Evolutionary conservation across 2,797 vertebrate genomes (phyloP).

Genomic region (Chlorospingus flavigularis): DNA sequence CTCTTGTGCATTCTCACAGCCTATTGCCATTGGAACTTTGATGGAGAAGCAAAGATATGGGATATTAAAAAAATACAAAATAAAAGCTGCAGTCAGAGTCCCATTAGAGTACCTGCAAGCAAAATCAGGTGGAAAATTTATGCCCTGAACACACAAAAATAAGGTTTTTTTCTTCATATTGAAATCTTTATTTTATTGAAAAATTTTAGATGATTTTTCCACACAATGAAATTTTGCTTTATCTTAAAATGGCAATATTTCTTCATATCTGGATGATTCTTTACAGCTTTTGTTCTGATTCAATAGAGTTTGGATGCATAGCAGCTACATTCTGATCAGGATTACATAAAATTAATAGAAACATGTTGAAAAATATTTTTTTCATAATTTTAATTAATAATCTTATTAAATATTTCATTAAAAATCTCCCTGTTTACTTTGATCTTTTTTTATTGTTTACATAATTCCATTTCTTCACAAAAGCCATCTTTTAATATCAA

Average conservation of each 20-base stretch:
- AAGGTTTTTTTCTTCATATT: background rate
- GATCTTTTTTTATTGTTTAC: conserved; percentile 23
- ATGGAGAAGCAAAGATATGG: background rate
- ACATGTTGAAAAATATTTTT: background rate
- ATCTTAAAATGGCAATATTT: background rate
- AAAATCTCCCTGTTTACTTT: background rate
- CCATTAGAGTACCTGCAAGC: background rate
- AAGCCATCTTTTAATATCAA: conserved; percentile 15
- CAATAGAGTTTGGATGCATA: background rate
- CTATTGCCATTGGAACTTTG: background rate
- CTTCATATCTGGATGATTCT: background rate
- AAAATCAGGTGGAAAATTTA: background rate
- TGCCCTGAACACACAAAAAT: background rate
- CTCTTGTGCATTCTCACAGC: rapidly evolving
- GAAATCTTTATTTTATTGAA: background rate
- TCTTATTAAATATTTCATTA: background rate
- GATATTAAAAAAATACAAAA: background rate
- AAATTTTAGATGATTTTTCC: background rate
- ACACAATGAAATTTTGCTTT: background rate
- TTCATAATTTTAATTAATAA: background rate
- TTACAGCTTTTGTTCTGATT: background rate
- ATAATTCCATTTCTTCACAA: conserved; percentile 5
- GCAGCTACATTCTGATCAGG: background rate
- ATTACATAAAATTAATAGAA: background rate
- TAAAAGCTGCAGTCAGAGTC: background rate